Evolutionary conservation across 1,140 invertebrate species (phyloP), one percentile per base, ranked within the genome.

Genomic region (Oreohelix idahoensis): DNA sequence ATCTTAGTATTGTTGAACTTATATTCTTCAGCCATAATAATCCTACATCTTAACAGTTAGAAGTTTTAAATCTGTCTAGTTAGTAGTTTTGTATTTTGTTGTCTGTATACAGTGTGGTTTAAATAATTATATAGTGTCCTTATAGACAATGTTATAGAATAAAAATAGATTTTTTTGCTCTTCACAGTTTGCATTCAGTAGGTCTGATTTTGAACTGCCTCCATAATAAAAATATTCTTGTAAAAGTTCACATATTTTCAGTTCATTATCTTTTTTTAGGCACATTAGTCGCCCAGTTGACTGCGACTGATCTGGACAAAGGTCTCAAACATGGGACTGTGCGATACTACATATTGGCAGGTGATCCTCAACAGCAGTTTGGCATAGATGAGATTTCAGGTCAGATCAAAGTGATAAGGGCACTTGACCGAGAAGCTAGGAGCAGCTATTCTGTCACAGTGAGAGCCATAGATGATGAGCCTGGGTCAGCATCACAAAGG

Each of bases 251-350:
- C 8, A 49, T 49, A 49, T 49, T 49, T 42, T 63, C 63, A 11
- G 23, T 79, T 71, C 17, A 73, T 87, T 39, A 4, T 32, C 36
- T 32, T 69, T 35, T 29, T 32, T 11, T 35, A 81, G 79, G 39
- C 26, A 70, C 63, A 11, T 81, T 63, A 26, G 83, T 89, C 26
- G 80, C 77, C 10, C 74, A 75, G 4, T 84, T 89, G 42, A 83
- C 84, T 29, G 87, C 87, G 26, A 86, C 82, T n/a, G 88, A 89
- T 76, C 58, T 26, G 53, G 88, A 89, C 77, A 70, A 32, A 0
- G 88, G 88, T 10, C 75, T 70, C 1, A 84, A 77, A 32, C 86
- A 89, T 53, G 87, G 87, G 20, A 81, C 78, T 17, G 39, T 87
- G n/a, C 76, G 82, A 20, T 89, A 86, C 83, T 81, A 42, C 32